A percentile compares a stretch with the other conserved stretches of the same genome.
phyloP scores from a whole-genome alignment of 2,113 vertebrate genomes.

The Sander lucioperca region DNA sequence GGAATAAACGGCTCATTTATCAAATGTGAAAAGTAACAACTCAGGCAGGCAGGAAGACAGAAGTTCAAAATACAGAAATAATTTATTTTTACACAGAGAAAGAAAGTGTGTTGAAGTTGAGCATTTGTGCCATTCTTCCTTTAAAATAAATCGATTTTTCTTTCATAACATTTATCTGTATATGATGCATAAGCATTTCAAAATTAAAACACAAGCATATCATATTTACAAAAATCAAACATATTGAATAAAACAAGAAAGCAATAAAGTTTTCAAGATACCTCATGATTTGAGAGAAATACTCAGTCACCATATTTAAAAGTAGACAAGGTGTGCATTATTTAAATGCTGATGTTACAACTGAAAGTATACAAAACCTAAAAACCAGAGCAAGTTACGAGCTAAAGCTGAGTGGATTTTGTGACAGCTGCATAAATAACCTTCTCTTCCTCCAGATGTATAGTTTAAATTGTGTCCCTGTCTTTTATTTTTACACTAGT shows the following conservation, averaged over 20 bases:
- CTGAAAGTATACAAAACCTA: conserved; percentile 39
- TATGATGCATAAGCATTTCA: conserved; percentile 57
- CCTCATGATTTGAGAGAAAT: conserved; percentile 49
- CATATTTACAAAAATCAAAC: conserved; percentile 71
- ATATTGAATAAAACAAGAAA: conserved; percentile 56
- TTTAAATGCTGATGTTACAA: conserved; percentile 48
- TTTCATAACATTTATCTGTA: conserved; percentile 42
- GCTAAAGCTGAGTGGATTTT: conserved; percentile 38
- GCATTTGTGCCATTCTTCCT: conserved; percentile 26
- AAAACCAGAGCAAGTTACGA: conserved; percentile 43
- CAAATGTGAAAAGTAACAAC: conserved; percentile 50
- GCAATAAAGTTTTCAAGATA: conserved; percentile 34
- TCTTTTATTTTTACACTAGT: conserved; percentile 50
- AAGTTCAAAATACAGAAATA: conserved; percentile 51
- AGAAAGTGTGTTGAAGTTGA: conserved; percentile 34
- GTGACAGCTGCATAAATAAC: conserved; percentile 17
- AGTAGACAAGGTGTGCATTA: conserved; percentile 38
- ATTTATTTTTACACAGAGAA: conserved; percentile 51
- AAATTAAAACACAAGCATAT: conserved; percentile 50
- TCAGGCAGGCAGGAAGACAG: conserved; percentile 60
- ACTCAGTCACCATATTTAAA: conserved; percentile 22
- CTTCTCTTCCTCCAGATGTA: neutral
- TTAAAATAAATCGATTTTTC: conserved; percentile 33
- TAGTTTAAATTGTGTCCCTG: conserved; percentile 27
- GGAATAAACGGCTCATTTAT: conserved; percentile 41